These are phyloP conservation scores for Galemys pyrenaicus DNA, from an alignment of 2,113 vertebrate species.

Conservation along the genomic window DNA sequence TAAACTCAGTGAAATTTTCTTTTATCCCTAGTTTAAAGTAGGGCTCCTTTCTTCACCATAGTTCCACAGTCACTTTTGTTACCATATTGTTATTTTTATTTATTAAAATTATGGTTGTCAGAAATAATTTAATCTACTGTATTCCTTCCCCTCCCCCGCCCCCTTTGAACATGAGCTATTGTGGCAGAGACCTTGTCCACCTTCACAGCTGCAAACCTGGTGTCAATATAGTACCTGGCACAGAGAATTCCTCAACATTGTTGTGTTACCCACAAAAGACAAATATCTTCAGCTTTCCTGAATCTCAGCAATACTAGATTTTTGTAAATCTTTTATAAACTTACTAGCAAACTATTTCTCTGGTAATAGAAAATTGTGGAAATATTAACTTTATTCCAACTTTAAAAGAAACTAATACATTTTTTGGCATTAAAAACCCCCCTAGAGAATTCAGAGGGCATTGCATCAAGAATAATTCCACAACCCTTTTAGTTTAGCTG, in stretches of 20 bases:
- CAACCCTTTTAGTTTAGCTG: neutral
- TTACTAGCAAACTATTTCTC: neutral
- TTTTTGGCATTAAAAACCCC: neutral
- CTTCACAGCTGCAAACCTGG: neutral
- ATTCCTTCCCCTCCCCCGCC: neutral
- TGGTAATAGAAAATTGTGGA: neutral
- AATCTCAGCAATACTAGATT: neutral
- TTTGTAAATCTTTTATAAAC: neutral
- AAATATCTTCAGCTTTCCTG: neutral
- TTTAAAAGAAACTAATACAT: constrained; percentile 22
- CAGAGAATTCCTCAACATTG: neutral
- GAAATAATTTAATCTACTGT: neutral
- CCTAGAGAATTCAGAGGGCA: neutral
- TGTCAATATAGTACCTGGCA: neutral
- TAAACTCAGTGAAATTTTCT: constrained; percentile 14
- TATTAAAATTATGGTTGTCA: neutral
- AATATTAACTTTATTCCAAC: constrained; percentile 11
- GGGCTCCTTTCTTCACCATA: neutral
- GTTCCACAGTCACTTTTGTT: neutral
- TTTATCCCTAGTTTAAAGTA: neutral
- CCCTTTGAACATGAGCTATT: neutral
- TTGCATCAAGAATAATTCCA: neutral
- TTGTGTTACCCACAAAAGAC: neutral
- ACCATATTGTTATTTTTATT: neutral
- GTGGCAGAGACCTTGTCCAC: neutral